Evolutionary conservation across 2,797 vertebrate genomes (phyloP).

Genomic region (Pangasius krempfi): DNA sequence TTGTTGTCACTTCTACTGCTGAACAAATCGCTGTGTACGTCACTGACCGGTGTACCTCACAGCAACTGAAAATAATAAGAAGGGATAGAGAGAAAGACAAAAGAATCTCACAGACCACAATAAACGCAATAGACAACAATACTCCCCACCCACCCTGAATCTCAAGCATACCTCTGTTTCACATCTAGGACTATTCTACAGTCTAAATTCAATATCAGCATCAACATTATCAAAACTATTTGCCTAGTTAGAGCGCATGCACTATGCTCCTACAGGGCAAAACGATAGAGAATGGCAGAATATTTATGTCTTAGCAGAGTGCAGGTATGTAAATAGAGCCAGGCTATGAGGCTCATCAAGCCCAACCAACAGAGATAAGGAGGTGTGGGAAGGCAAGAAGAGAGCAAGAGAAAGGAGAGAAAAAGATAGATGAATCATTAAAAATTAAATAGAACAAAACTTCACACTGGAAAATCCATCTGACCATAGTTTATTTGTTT

Average conservation of each 20-base stretch:
- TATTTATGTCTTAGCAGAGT: conserved; percentile 73
- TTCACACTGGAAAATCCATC: background rate
- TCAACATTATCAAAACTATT: background rate
- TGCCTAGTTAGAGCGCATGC: background rate
- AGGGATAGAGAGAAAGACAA: background rate
- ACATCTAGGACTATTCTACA: background rate
- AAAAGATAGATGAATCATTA: background rate
- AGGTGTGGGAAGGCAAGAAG: background rate
- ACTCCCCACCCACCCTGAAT: background rate
- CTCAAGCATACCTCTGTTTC: background rate
- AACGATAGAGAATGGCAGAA: background rate
- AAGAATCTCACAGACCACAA: background rate
- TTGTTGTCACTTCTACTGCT: background rate
- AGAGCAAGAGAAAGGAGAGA: background rate
- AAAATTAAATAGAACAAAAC: background rate
- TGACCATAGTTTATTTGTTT: conserved; percentile 31
- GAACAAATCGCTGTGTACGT: background rate
- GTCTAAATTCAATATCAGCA: background rate
- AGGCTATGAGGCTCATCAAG: conserved; percentile 36
- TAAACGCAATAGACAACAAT: background rate
- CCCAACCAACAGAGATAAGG: background rate
- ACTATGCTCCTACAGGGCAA: background rate
- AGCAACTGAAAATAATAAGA: background rate
- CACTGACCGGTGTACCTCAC: background rate
- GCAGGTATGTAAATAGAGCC: conserved; percentile 73